Conservation (phyloP, 2,888 invertebrate species). For the Deilephila porcellus region DNA sequence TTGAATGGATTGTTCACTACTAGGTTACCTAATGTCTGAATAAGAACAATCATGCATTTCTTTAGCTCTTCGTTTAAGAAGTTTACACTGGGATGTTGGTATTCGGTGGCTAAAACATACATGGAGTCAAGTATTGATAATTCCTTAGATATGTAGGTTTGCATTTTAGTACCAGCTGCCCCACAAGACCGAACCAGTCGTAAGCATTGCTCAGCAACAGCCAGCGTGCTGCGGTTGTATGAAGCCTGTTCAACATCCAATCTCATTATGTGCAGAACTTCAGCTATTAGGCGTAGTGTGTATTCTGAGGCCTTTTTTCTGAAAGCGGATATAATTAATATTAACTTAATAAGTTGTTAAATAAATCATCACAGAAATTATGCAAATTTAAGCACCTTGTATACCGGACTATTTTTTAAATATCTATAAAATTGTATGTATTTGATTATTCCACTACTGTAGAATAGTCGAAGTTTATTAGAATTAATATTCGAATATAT, state of each 20-base stretch:
- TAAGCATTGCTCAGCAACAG: slow-evolving; percentile 81
- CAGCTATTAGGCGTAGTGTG: slow-evolving; percentile 78
- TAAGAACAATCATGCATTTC: slow-evolving; percentile 80
- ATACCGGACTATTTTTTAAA: no score
- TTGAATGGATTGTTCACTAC: slow-evolving; percentile 83
- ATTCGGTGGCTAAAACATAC: slow-evolving; percentile 76
- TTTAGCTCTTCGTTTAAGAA: slow-evolving; percentile 76
- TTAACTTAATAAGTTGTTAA: no score
- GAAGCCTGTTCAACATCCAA: slow-evolving; percentile 79
- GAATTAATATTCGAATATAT: no score
- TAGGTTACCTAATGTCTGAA: slow-evolving; percentile 85
- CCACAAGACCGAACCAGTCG: slow-evolving; percentile 82
- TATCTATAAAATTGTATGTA: no score
- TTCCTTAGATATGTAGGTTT: slow-evolving; percentile 81
- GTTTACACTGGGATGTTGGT: slow-evolving; percentile 75
- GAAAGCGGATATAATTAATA: slow-evolving; percentile 43
- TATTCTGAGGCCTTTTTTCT: slow-evolving; percentile 83
- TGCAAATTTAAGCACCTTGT: background rate
- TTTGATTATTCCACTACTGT: no score
- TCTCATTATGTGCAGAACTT: slow-evolving; percentile 80
- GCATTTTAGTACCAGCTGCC: slow-evolving; percentile 81
- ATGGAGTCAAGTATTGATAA: slow-evolving; percentile 79
- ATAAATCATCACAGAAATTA: background rate
- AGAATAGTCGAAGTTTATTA: no score
- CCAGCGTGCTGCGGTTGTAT: slow-evolving; percentile 78